Base-by-base conservation (phyloP, 2,888 invertebrate genomes). In the Caradrina clavipalpis region DNA sequence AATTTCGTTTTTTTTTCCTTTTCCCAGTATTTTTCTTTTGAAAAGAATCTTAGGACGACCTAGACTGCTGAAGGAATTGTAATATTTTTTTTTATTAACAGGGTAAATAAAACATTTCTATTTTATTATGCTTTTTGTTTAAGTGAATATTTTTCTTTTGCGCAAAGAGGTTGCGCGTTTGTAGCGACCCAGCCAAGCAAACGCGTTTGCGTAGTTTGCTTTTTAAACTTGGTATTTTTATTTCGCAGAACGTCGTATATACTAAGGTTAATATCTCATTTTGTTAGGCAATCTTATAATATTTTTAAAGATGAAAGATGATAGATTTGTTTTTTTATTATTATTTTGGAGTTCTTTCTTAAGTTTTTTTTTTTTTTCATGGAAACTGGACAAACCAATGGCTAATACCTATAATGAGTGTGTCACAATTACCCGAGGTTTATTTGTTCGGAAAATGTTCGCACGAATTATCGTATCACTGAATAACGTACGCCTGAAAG, bases 21-120 rank as follows among this genome's bases (percentile, higher is more conserved):
- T 69, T 45, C 45, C 10, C 39, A 0, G 13, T 59, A 42, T 53
- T 76, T 72, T 62, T 68, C 45, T 50, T 76, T 74, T 56, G 13
- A 47, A 76, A 59, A 49, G 22, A 62, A 62, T 21, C 26, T 61
- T 50, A 53, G 13, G n/a, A 63, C 42, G 63, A 73, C 54, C 67
- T 76, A 62, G 58, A 62, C 51, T 61, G 45, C 17, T 57, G 47
- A 35, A 73, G 19, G 47, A 64, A 72, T 58, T 61, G 57, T 58
- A 26, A 55, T 78, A 21, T 62, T 71, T 51, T 76, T 71, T 51
- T 76, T 76, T 73, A 62, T 73, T 65, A 58, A 66, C 15, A 42
- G 39, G 50, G 39, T 62, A 62, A 66, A 73, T 65, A 53, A 62
- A 66, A 54, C 45, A 61, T 58, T 54, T 35, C 10, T 58, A 19